Evolutionary conservation across 2,113 vertebrate genomes (phyloP), one percentile per base, ranked within the genome.

Genomic region (Microcebus murinus): DNA sequence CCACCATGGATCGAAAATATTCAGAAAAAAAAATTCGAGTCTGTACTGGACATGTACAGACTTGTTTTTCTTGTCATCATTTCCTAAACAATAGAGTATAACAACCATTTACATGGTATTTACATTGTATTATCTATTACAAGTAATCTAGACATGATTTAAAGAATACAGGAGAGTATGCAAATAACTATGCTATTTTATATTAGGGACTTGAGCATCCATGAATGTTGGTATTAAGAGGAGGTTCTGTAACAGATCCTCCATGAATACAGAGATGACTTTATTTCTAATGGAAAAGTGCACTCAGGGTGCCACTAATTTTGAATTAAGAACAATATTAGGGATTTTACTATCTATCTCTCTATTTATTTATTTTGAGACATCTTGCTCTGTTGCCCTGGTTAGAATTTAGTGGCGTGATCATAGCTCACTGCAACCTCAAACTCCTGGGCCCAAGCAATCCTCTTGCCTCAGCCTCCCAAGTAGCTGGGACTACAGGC

Each of bases 271-370:
- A 73, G 39, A 23, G 73, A 76, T 76, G 70, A 73, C 39, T 48
- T 25, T 48, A 84, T 80, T 65, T 95, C 4, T 42, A 84, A 80
- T 25, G 10, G 6, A 95, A 29, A 94, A 10, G 36, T 79, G 4
- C 50, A 52, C n/a, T 94, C 71, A 88, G 20, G 42, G 25, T 59
- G 13, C 31, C 21, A 85, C 23, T 50, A 80, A 71, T 81, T 83
- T 67, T 93, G 23, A 96, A 86, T 42, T 52, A 57, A 90, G 27
- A 87, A 50, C 42, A 95, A 7, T 68, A 94, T 65, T 81, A 48
- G n/a, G 36, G 36, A 61, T 48, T 80, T 88, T 89, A 68, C 36
- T 31, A 36, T 68, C 77, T 94, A 55, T 55, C 17, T 55, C 17
- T 55, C 52, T 55, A 18, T 21, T 57, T 57, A 20, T 57, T 57